These are phyloP conservation scores for Leucoraja erinaceus DNA, from an alignment of 2,113 vertebrate genomes.

Conservation along the genomic window DNA sequence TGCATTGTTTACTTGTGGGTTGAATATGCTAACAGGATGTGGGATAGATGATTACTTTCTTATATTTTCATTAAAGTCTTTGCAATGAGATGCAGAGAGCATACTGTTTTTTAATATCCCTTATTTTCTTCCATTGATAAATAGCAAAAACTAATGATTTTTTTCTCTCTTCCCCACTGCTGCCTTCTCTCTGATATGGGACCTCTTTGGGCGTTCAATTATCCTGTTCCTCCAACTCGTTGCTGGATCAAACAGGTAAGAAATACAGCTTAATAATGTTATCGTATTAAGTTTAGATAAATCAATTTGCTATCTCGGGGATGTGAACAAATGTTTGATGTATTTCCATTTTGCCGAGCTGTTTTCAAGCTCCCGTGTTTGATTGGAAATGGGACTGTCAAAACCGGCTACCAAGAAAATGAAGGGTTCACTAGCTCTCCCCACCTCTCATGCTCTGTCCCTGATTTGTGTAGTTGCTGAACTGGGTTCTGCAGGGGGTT, in stretches of 20 bases:
- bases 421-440: background rate
- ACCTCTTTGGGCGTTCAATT: background rate
- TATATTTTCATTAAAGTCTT: background rate
- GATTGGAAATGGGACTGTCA: background rate
- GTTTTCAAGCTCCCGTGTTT: background rate
- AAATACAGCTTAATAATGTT: slow-evolving; percentile 17
- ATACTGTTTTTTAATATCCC: background rate
- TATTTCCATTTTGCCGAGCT: too few species aligned
- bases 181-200: background rate
- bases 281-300: background rate
- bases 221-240: background rate
- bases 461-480: background rate
- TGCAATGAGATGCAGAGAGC: background rate
- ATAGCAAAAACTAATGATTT: background rate
- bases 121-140: slow-evolving; percentile 4
- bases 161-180: background rate
- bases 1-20: background rate
- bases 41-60: background rate
- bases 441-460: background rate
- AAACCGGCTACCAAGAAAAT: background rate
- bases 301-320: background rate
- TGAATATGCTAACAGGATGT: background rate
- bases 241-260: slow-evolving; percentile 36
- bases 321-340: background rate
- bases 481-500: background rate